Base-by-base conservation (phyloP, 2,797 vertebrate genomes). In the Propithecus deckenii region DNA sequence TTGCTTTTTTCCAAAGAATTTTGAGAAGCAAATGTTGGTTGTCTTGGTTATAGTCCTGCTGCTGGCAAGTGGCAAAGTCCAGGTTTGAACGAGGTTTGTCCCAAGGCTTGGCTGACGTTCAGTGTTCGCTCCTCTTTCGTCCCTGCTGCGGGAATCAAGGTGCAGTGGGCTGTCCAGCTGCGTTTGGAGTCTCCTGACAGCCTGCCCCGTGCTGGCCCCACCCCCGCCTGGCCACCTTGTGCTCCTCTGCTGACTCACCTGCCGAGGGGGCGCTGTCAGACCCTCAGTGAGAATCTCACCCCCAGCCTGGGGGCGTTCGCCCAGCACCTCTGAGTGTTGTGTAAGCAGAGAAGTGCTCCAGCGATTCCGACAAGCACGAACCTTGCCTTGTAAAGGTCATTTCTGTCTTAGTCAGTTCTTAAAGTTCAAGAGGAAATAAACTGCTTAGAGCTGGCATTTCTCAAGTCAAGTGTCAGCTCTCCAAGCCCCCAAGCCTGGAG, bases 391-490 rank as follows among this genome's bases (percentile, higher is more conserved):
- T 98, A 98, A 98, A 99, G 98, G 98, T 98, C 98, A 98, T 25
- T 97, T 96, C 98, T 98, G 98, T 99, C 98, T 98, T 94, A 96
- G 98, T 98, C 98, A 97, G 97, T 97, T 98, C 98, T 98, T 98
- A 98, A 98, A 98, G 98, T 98, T 99, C 98, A 98, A 97, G 98
- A 98, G 98, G 98, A 98, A 98, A 98, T 98, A 98, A 98, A 98
- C 98, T 98, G 97, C 98, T 98, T 95, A 88, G 98, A 98, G 98
- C 98, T 99, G 98, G 98, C 98, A 98, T 98, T 98, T 98, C 98
- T 98, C 98, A 98, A 98, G 98, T 98, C 98, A 97, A 98, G 98
- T 98, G 98, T 98, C 98, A 98, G 97, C 98, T 97, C 98, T 97
- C 94, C 43, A 95, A 97, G 98, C 96, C 97, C 97, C 89, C 30